These are phyloP conservation scores for Halictus ligatus DNA, from an alignment of 2,888 invertebrate genomes.

Conservation along the genomic window DNA sequence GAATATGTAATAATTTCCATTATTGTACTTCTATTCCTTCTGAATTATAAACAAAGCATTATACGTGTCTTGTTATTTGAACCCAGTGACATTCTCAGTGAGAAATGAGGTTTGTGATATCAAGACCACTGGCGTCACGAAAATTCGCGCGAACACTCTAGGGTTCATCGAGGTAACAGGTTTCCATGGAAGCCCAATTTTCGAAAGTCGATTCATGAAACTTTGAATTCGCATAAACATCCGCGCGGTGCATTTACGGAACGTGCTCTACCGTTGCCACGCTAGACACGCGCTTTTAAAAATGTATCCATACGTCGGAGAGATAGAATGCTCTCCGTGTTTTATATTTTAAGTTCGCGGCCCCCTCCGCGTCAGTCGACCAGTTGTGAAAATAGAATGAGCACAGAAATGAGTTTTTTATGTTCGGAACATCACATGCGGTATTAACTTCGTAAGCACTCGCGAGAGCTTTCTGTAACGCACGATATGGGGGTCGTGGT, in stretches of 20 bases:
- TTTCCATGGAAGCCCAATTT: neutral
- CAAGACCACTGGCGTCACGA: too few species aligned
- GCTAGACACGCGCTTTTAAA: neutral
- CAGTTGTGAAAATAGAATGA: conserved; percentile 3
- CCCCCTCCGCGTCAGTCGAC: neutral
- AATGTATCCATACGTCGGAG: neutral
- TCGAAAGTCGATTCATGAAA: neutral
- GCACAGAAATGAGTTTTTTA: neutral
- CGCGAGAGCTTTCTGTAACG: neutral
- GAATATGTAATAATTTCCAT: too few species aligned
- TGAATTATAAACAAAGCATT: too few species aligned
- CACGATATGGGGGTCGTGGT: neutral
- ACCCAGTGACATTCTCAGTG: too few species aligned
- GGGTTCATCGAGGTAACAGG: neutral
- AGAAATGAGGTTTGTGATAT: too few species aligned
- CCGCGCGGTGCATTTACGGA: neutral
- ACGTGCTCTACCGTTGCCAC: neutral
- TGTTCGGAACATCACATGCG: neutral
- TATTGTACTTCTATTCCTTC: too few species aligned
- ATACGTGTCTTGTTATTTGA: too few species aligned
- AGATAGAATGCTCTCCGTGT: neutral
- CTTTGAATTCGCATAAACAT: neutral
- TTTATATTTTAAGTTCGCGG: neutral
- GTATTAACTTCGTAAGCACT: neutral
- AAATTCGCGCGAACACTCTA: too few species aligned